Base-by-base conservation (phyloP, 2,797 vertebrate genomes). In the Salarias fasciatus region DNA sequence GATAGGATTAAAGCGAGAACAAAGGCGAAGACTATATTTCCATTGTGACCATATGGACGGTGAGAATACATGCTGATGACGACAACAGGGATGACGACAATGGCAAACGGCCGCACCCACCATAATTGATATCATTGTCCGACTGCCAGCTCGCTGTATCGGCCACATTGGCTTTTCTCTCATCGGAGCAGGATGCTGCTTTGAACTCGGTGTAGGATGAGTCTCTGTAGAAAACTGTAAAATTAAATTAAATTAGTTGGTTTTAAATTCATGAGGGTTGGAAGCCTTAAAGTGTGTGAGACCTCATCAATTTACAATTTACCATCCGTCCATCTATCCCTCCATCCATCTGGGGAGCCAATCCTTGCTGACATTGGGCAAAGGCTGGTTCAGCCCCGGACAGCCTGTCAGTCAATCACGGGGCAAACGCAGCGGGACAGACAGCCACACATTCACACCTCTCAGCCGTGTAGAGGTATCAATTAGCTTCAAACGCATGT, bases 1-100 rank as follows among this genome's bases (percentile, higher is more conserved):
- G 72, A 82, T 35, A 47, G 73, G 69, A 82, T 76, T 69, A 77
- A 73, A 75, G 42, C 11, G 51, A 24, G 15, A 79, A 81, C 63
- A 79, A 77, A 79, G 53, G 46, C 50, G 60, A 48, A 10, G 45
- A 61, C 52, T 69, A 56, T 67, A 58, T 77, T 74, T 76, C 58
- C 48, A 35, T 45, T 42, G 30, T 44, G 53, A 75, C 61, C 68
- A 74, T 78, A 77, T 57, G 69, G 53, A 60, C 43, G 58, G 79
- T 62, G 69, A 59, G 61, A 68, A 68, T 72, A 48, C 44, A 59
- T 9, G 54, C 42, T 24, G 57, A 58, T 40, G 53, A 50, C 40
- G 53, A 50, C 40, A 12, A 35, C 9, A 4, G 63, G 28, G 31
- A 68, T 66, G 70, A 48, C 36, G 33, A 63, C 15, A 49, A 18